These are phyloP conservation scores for Gracilinanus agilis DNA, from an alignment of 2,113 vertebrate genomes.

Conservation along the genomic window DNA sequence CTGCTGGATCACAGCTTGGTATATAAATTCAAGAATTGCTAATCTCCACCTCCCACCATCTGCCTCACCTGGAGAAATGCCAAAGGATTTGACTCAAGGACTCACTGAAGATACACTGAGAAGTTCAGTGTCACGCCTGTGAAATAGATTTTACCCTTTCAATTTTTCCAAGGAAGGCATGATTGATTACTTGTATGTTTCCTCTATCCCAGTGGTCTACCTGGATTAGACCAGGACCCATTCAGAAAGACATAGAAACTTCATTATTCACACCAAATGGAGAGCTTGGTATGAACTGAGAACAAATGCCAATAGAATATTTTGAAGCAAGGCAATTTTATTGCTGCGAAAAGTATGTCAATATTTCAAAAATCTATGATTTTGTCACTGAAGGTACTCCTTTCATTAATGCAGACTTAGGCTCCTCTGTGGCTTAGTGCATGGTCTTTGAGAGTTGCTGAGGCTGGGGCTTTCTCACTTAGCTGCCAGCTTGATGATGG, in stretches of 20 bases:
- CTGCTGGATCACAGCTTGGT: neutral
- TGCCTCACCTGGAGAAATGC: conserved; percentile 32
- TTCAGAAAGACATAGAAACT: neutral
- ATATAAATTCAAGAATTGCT: neutral
- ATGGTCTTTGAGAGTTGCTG: too few species aligned
- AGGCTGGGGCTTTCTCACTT: too few species aligned
- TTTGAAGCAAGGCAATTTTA: neutral
- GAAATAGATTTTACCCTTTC: conserved; percentile 13
- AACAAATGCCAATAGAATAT: neutral
- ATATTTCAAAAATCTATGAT: too few species aligned
- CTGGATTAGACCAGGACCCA: neutral
- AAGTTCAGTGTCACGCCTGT: neutral
- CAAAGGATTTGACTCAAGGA: conserved; percentile 16
- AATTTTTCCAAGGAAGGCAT: neutral
- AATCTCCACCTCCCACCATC: conserved; percentile 39
- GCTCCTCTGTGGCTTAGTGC: too few species aligned
- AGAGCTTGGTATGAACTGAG: neutral
- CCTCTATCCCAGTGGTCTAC: neutral
- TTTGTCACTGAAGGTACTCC: too few species aligned
- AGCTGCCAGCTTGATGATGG: too few species aligned
- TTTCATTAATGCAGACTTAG: too few species aligned
- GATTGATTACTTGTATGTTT: neutral
- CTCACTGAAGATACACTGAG: neutral
- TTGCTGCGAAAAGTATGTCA: too few species aligned
- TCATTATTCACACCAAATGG: neutral